phyloP scores from a whole-genome alignment of 2,888 invertebrate genomes.

The Melipona beecheii region DNA sequence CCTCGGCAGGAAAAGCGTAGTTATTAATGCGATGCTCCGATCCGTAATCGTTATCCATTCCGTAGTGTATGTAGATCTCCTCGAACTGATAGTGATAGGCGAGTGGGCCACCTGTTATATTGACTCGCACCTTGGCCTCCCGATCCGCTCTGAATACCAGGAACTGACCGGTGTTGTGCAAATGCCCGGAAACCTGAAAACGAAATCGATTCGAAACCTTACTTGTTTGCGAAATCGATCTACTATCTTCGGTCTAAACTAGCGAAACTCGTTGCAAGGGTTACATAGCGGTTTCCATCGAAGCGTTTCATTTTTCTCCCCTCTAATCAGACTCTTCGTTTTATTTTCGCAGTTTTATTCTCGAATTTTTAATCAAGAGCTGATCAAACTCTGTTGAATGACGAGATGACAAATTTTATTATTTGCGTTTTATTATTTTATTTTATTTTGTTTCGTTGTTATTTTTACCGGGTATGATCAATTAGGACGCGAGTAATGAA shows the following conservation, averaged over 20 bases:
- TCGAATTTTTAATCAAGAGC: too few species aligned
- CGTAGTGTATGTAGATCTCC: slow-evolving; percentile 98
- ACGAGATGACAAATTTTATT: too few species aligned
- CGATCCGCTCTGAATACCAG: slow-evolving; percentile 96
- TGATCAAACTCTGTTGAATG: too few species aligned
- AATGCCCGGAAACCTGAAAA: slow-evolving; percentile 92
- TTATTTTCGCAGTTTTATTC: too few species aligned
- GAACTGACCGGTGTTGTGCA: slow-evolving; percentile 97
- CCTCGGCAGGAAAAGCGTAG: slow-evolving; percentile 98
- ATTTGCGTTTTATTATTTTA: too few species aligned
- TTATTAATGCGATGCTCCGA: slow-evolving; percentile 98
- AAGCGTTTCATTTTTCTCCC: too few species aligned
- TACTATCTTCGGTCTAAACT: too few species aligned
- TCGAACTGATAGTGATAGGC: slow-evolving; percentile 98
- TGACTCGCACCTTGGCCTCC: slow-evolving; percentile 95
- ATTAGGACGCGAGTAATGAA: too few species aligned
- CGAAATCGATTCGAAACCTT: slow-evolving; percentile 40
- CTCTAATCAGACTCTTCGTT: too few species aligned
- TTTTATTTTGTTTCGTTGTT: too few species aligned
- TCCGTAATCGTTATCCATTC: slow-evolving; percentile 94
- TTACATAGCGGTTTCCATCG: background rate
- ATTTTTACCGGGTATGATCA: too few species aligned
- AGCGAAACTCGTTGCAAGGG: background rate
- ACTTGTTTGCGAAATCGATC: background rate
- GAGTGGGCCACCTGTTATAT: slow-evolving; percentile 97